Evolutionary conservation across 2,113 vertebrate species (phyloP).

Genomic region (Bothrops jararaca): DNA sequence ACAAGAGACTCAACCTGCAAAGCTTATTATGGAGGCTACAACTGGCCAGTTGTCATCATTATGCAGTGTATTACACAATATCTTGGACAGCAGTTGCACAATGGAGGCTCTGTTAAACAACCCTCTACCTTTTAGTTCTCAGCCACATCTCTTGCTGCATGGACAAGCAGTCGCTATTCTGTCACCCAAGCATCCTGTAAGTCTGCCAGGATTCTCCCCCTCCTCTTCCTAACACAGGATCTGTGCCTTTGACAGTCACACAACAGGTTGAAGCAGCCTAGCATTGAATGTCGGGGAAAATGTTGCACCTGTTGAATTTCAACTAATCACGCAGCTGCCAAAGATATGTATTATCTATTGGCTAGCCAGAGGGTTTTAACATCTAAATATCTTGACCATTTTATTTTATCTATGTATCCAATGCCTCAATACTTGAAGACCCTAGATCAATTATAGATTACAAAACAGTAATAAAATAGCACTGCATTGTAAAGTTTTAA

Average conservation of each 20-base stretch:
- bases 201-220: neutral
- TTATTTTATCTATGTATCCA: neutral
- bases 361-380: neutral
- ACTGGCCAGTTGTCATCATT: neutral
- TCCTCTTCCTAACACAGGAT: neutral
- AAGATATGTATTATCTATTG: neutral
- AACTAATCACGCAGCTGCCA: neutral
- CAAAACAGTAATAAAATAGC: neutral
- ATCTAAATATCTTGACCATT: neutral
- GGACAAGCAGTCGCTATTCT: neutral
- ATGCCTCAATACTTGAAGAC: neutral
- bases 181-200: neutral
- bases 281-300: neutral
- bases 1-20: slow-evolving; percentile 12
- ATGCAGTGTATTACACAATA: neutral
- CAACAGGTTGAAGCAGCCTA: neutral
- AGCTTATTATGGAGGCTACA: neutral
- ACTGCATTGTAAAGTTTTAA: neutral
- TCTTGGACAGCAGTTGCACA: neutral
- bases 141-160: slow-evolving; percentile 4
- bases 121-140: neutral
- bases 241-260: neutral
- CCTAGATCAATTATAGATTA: neutral
- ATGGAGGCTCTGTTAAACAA: neutral
- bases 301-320: neutral